phyloP scores from a whole-genome alignment of 1,140 invertebrate genomes.

The Notospermus geniculatus region DNA sequence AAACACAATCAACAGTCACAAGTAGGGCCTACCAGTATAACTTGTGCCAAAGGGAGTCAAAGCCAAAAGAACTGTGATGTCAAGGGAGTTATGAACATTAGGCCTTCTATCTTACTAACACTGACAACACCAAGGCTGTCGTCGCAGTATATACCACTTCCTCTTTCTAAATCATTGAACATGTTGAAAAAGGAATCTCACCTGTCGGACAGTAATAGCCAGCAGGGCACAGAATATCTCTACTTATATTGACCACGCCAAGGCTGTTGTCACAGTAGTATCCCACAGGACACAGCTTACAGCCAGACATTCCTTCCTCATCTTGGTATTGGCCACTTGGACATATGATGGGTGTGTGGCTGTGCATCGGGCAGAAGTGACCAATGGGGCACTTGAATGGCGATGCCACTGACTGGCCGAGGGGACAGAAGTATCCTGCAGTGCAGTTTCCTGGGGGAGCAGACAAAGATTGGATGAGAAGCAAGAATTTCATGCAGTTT shows the following conservation, averaged over 20 bases:
- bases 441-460: slow-evolving; percentile 38
- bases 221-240: slow-evolving; percentile 45
- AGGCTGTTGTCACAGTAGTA: slow-evolving; percentile 51
- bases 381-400: slow-evolving; percentile 36
- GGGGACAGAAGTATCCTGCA: slow-evolving; percentile 47
- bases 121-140: slow-evolving; percentile 44
- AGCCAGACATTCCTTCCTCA: slow-evolving; percentile 31
- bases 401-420: slow-evolving; percentile 32
- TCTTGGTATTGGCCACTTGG: slow-evolving; percentile 48
- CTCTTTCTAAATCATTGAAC: too few relatives aligned
- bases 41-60: too few relatives aligned
- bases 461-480: slow-evolving; percentile 10
- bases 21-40: too few relatives aligned
- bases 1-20: too few relatives aligned
- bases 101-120: too few relatives aligned
- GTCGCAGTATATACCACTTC: slow-evolving; percentile 50
- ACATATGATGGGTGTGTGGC: slow-evolving; percentile 37
- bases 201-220: slow-evolving; percentile 48
- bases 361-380: slow-evolving; percentile 42
- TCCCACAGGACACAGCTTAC: slow-evolving; percentile 42
- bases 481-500: too few relatives aligned
- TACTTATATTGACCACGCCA: slow-evolving; percentile 43
- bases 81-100: too few relatives aligned
- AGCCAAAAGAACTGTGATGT: too few relatives aligned
- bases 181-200: slow-evolving; percentile 17